phyloP scores from a whole-genome alignment of 2,113 vertebrate species.

The Apodemus speciosus region DNA sequence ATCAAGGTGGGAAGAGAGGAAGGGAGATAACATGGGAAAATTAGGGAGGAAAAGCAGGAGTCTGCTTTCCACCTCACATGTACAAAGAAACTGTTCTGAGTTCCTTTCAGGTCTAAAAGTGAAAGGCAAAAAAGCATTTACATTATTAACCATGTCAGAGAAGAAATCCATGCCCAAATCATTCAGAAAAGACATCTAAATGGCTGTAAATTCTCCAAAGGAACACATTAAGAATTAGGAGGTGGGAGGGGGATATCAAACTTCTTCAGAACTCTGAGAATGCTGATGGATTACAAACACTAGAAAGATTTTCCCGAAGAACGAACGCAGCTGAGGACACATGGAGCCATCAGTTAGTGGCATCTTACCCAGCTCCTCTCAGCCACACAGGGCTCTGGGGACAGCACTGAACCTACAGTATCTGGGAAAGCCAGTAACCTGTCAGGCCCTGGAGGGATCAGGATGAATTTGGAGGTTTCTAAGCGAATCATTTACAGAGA shows the following conservation, averaged over 20 bases:
- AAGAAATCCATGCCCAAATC: neutral
- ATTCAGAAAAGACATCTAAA: neutral
- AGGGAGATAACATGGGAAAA: neutral
- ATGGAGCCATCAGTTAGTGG: neutral
- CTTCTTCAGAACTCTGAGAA: neutral
- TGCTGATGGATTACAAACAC: neutral
- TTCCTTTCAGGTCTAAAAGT: neutral
- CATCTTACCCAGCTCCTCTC: neutral
- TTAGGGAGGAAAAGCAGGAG: too few relatives aligned
- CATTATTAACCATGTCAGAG: neutral
- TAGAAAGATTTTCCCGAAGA: neutral
- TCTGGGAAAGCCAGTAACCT: neutral
- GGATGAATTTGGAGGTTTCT: neutral
- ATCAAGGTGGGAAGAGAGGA: neutral
- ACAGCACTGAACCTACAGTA: neutral
- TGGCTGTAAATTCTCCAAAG: neutral
- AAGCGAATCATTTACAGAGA: neutral
- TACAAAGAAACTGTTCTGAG: neutral
- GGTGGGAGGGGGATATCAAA: too few relatives aligned
- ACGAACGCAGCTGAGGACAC: neutral
- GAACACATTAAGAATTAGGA: neutral
- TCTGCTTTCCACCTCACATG: neutral
- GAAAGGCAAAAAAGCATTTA: neutral
- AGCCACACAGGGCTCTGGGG: neutral
- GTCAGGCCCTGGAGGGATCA: neutral